Base-by-base conservation (phyloP, 2,797 vertebrate genomes). In the Cyprinella venusta region DNA sequence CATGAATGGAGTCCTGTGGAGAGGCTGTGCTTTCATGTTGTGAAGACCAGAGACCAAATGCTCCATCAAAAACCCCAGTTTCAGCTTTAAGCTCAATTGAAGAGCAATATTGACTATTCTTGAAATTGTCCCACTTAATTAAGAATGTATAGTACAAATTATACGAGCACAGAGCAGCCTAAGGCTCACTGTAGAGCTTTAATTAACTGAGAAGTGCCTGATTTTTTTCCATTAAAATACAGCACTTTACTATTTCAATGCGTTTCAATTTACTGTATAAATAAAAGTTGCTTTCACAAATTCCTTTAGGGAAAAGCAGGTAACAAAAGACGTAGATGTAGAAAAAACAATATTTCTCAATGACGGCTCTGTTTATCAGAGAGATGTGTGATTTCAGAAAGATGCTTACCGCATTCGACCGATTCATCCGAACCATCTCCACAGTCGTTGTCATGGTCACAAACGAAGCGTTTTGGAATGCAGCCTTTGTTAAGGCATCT, bases 401-500 rank as follows among this genome's bases (percentile, higher is more conserved):
- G 26, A 63, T 86, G 96, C 96, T 96, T 92, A 94, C 98, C 97
- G 92, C 98, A 99, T 93, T 97, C 96, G 56, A 95, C 88, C 3
- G 96, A 96, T 92, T 99, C 98, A 91, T 99, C 98, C 2, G 98
- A 98, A 78, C 96, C 96, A 82, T 99, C 98, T 67, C 97, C 97
- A 78, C 98, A 99, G 92, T 99, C 98, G 2, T 99, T 95, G 69
- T 99, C 98, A 18, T 96, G 96, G 89, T 99, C 98, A 77, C 98
- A 99, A 15, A 99, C 95, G 76, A 98, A 99, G 36, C 95, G 93
- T 81, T 96, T 96, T 76, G 97, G 96, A 91, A 99, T 95, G 92
- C 98, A 99, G 5, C 95, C 94, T 91, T 97, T 96, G 94, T 99
- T 99, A 83, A 15, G 94, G 92, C 98, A 99, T 91, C 90, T 94